These are phyloP conservation scores for Bovichtus variegatus DNA, from an alignment of 2,797 vertebrate species.

Conservation along the genomic window DNA sequence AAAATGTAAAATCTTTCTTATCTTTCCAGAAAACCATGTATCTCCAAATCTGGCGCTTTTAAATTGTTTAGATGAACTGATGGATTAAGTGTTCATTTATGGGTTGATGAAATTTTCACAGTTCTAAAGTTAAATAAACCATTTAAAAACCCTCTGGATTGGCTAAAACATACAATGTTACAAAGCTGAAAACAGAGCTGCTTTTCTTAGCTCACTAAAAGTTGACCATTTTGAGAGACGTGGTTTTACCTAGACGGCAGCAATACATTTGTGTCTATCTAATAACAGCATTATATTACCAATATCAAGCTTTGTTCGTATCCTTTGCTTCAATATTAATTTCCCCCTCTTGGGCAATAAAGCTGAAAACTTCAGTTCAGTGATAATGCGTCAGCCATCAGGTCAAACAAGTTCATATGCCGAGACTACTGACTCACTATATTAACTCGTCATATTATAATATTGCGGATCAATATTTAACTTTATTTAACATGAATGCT, in stretches of 20 bases:
- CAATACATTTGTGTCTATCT: constrained; percentile 21
- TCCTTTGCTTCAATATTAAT: constrained; percentile 35
- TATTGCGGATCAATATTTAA: constrained; percentile 77
- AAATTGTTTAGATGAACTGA: background rate
- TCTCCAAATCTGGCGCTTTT: background rate
- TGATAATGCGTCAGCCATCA: constrained; percentile 23
- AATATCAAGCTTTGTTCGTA: constrained; percentile 26
- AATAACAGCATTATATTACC: constrained; percentile 28
- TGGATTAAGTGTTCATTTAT: background rate
- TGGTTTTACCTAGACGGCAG: background rate
- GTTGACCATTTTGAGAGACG: background rate
- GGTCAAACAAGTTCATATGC: constrained; percentile 57
- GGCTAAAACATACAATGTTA: background rate
- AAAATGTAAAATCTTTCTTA: background rate
- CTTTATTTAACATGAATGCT: constrained; percentile 52
- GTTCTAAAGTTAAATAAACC: constrained; percentile 1
- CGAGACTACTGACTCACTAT: constrained; percentile 48
- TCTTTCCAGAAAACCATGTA: background rate
- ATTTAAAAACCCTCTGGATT: background rate
- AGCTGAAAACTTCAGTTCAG: constrained; percentile 25
- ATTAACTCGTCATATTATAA: constrained; percentile 60
- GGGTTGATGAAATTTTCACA: background rate
- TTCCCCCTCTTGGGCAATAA: constrained; percentile 47
- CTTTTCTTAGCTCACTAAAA: background rate
- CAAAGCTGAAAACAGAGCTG: constrained; percentile 2